Evolutionary conservation across 2,113 vertebrate species (phyloP).

Genomic region (Coregonus clupeaformis): DNA sequence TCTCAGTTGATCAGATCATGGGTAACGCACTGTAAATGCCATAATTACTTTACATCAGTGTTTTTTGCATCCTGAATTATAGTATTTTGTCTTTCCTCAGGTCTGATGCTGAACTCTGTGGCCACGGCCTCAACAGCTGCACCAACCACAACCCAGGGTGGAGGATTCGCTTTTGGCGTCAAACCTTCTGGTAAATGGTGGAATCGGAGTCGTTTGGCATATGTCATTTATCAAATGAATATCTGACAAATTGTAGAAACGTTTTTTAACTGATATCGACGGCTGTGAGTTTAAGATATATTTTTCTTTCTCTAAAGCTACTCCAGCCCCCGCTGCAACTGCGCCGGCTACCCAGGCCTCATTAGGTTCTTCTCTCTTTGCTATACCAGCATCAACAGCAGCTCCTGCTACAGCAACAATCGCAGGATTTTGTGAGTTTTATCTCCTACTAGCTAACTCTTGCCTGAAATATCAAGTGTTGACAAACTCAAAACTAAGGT

Average conservation of each 20-base stretch:
- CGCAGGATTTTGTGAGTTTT: constrained; percentile 72
- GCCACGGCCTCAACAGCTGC: constrained; percentile 43
- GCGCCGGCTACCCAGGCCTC: constrained; percentile 52
- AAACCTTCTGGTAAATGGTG: constrained; percentile 74
- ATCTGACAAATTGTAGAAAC: background rate
- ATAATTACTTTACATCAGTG: background rate
- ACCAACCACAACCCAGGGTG: constrained; percentile 50
- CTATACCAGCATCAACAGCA: constrained; percentile 47
- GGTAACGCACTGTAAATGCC: background rate
- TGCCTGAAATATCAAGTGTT: too few relatives aligned
- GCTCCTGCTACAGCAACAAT: constrained; percentile 25
- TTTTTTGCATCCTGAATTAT: background rate
- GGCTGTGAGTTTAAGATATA: background rate
- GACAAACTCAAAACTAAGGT: too few relatives aligned
- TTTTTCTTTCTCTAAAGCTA: constrained; percentile 27
- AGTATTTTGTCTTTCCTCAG: constrained; percentile 24
- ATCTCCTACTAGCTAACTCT: too few relatives aligned
- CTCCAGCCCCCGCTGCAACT: constrained; percentile 63
- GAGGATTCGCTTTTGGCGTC: constrained; percentile 73
- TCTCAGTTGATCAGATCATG: too few relatives aligned
- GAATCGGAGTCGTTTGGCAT: background rate
- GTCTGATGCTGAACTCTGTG: constrained; percentile 50
- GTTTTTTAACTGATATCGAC: background rate
- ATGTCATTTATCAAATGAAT: background rate
- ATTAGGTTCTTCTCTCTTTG: constrained; percentile 62